Evolutionary conservation across 2,797 vertebrate species (phyloP).

Genomic region (Pristis pectinata): DNA sequence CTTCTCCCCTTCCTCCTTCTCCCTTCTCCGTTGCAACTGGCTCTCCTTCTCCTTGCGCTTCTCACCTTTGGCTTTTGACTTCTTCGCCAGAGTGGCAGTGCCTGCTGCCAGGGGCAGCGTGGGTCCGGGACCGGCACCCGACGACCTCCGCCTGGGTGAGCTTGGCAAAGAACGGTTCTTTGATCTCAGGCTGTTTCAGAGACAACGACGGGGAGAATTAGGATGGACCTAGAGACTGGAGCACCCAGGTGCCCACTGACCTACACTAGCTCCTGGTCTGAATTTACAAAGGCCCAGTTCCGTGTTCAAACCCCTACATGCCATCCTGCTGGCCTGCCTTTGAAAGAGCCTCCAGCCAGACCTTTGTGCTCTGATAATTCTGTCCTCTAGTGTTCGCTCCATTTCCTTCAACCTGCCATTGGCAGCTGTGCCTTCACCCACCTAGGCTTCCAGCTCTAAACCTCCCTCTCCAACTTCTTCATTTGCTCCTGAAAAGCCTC

Average conservation of each 20-base stretch:
- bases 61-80: constrained; percentile 38
- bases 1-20: constrained; percentile 35
- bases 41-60: constrained; percentile 40
- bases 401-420: background rate
- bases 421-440: background rate
- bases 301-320: background rate
- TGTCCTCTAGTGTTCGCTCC: background rate
- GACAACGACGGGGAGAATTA: background rate
- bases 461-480: background rate
- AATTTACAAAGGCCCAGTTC: background rate
- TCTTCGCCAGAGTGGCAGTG: constrained; percentile 28
- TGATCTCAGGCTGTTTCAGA: constrained; percentile 64
- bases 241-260: background rate
- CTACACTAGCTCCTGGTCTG: background rate
- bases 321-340: background rate
- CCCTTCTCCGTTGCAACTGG: constrained; percentile 37
- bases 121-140: constrained; percentile 61
- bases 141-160: constrained; percentile 60
- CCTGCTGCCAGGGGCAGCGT: constrained; percentile 39
- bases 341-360: background rate
- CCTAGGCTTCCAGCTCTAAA: background rate
- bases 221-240: background rate
- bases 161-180: constrained; percentile 75
- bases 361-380: background rate
- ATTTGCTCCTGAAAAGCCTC: background rate